phyloP scores from a whole-genome alignment of 1,140 invertebrate genomes.

The Chironomus tepperi region DNA sequence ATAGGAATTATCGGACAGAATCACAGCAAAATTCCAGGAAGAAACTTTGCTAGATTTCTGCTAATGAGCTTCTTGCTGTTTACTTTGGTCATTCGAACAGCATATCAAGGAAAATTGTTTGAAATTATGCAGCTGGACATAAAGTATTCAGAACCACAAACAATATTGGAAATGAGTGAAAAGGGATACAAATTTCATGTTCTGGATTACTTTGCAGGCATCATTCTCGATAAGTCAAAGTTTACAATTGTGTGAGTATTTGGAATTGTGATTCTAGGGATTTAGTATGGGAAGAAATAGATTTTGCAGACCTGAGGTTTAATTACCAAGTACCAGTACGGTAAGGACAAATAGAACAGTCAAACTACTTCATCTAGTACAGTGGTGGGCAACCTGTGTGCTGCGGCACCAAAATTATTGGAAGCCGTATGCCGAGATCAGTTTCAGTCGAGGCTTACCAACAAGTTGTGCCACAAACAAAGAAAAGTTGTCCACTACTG shows the following conservation, averaged over 20 bases:
- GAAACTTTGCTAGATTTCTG: neutral
- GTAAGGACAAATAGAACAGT: too few species aligned
- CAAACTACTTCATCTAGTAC: too few species aligned
- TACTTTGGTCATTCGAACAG: neutral
- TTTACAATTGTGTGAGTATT: neutral
- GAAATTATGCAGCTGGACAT: neutral
- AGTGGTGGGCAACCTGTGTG: too few species aligned
- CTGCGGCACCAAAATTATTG: too few species aligned
- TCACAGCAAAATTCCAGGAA: neutral
- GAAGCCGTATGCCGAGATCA: too few species aligned
- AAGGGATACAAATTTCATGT: neutral
- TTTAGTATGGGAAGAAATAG: too few species aligned
- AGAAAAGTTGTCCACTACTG: too few species aligned
- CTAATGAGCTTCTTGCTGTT: neutral
- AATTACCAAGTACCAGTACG: too few species aligned
- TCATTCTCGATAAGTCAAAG: neutral
- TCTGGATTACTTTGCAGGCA: neutral
- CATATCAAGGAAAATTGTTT: neutral
- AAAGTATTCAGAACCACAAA: neutral
- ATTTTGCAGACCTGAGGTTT: too few species aligned
- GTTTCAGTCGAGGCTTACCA: too few species aligned
- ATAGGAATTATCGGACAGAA: neutral
- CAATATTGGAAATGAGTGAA: neutral
- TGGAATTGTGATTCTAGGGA: too few species aligned
- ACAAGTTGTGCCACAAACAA: too few species aligned